Evolutionary conservation across 2,113 vertebrate genomes (phyloP).

Genomic region (Phalacrocorax aristotelis): DNA sequence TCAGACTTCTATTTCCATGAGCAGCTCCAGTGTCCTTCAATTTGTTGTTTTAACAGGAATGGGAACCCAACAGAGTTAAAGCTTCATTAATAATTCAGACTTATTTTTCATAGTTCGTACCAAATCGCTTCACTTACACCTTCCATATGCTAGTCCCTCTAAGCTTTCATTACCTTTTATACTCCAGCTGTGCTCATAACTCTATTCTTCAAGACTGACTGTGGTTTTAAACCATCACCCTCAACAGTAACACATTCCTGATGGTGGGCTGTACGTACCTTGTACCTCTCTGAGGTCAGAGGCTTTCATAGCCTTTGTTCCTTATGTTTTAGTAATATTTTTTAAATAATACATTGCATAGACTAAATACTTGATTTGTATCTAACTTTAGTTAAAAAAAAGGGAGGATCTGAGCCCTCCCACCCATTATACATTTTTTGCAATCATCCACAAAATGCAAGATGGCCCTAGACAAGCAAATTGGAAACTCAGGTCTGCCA

Average conservation of each 20-base stretch:
- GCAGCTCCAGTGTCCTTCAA: background rate
- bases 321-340: background rate
- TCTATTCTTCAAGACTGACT: background rate
- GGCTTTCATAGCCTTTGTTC: background rate
- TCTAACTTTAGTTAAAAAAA: background rate
- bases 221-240: background rate
- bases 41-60: background rate
- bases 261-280: background rate
- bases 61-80: background rate
- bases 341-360: background rate
- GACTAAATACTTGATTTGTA: background rate
- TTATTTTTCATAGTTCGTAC: background rate
- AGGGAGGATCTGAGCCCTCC: background rate
- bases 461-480: background rate
- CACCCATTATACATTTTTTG: background rate
- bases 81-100: background rate
- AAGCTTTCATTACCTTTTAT: background rate
- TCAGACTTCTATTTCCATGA: background rate
- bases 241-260: background rate
- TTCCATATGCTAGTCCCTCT: background rate
- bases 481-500: background rate
- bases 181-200: background rate
- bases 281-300: background rate
- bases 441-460: background rate
- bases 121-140: background rate